A percentile compares a stretch with the other conserved stretches of the same genome.
These are phyloP conservation scores for Molanna angustata DNA, from an alignment of 2,888 invertebrate species.

Conservation along the genomic window DNA sequence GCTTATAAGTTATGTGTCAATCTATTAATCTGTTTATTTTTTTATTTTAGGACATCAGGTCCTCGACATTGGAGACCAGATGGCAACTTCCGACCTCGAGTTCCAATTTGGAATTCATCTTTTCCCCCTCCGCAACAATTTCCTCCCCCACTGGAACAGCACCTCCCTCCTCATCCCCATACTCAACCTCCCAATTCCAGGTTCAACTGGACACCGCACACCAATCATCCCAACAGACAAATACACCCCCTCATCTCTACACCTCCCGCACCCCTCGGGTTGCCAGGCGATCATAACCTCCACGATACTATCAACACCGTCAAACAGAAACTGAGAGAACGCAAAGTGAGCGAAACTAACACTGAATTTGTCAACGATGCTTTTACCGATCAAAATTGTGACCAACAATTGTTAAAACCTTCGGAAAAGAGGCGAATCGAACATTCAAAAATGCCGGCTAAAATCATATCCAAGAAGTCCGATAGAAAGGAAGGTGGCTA, in stretches of 20 bases:
- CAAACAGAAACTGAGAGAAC: slow-evolving; percentile 26
- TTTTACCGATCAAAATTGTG: slow-evolving; percentile 5
- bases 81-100: slow-evolving; percentile 14
- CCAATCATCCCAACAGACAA: background rate
- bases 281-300: slow-evolving; percentile 15
- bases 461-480: slow-evolving; percentile 12
- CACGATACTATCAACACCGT: slow-evolving; percentile 28
- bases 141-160: background rate
- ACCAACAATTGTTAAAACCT: slow-evolving; percentile 7
- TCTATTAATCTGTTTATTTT: slow-evolving; percentile 1
- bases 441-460: slow-evolving; percentile 22
- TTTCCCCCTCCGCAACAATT: slow-evolving; percentile 6
- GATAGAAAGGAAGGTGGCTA: slow-evolving; percentile 14
- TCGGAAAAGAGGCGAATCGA: slow-evolving; percentile 28
- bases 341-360: slow-evolving; percentile 22
- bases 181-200: background rate
- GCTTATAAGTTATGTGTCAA: background rate
- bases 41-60: slow-evolving; percentile 12
- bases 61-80: slow-evolving; percentile 21
- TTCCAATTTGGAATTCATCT: slow-evolving; percentile 9
- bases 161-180: background rate
- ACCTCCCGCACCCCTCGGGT: slow-evolving; percentile 11
- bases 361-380: slow-evolving; percentile 1
- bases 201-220: background rate
- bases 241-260: background rate